phyloP scores from a whole-genome alignment of 2,797 vertebrate genomes.

The Leptatherina wallacei region DNA sequence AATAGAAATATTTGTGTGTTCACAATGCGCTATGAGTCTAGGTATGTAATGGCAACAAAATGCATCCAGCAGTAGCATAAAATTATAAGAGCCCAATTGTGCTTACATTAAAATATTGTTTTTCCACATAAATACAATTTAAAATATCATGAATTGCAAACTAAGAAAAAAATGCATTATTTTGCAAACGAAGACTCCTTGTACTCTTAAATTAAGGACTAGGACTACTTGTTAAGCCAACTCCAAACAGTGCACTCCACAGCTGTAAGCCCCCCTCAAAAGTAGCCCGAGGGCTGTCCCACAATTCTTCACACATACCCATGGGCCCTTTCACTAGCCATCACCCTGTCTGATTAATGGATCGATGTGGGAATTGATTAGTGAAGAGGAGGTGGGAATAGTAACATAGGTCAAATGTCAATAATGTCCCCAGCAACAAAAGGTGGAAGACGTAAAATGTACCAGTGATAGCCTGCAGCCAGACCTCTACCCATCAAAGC shows the following conservation, averaged over 20 bases:
- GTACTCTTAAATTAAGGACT: constrained; percentile 12
- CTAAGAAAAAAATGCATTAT: not conserved
- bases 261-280: constrained; percentile 78
- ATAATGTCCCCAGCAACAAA: constrained; percentile 88
- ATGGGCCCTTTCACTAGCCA: constrained; percentile 91
- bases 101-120: not conserved
- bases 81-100: constrained; percentile 36
- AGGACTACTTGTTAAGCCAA: constrained; percentile 39
- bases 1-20: not conserved
- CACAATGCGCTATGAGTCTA: not conserved
- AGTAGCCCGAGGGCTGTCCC: constrained; percentile 80
- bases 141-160: not conserved
- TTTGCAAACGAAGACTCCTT: not conserved
- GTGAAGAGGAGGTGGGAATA: constrained; percentile 91
- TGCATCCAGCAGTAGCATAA: constrained; percentile 59
- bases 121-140: constrained; percentile 17
- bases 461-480: constrained; percentile 91
- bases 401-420: constrained; percentile 92
- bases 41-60: constrained; percentile 51
- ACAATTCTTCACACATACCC: constrained; percentile 84
- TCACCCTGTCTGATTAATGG: constrained; percentile 96
- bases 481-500: constrained; percentile 93
- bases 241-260: constrained; percentile 56
- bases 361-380: constrained; percentile 98
- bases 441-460: constrained; percentile 92